phyloP scores from a whole-genome alignment of 2,888 invertebrate genomes.

The Cheilosia variabilis region DNA sequence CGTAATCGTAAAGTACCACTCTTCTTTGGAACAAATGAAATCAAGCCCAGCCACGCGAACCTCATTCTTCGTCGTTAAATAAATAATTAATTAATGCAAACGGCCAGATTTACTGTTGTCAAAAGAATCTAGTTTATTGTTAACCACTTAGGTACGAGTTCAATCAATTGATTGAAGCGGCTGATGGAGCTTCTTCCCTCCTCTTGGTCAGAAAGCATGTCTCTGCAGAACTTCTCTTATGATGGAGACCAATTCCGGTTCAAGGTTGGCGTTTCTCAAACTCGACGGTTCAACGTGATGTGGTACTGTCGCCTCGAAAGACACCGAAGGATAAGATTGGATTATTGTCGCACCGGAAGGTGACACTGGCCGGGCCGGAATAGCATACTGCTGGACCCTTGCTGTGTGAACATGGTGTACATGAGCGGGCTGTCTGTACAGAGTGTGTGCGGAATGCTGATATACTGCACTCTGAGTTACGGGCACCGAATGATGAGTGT shows the following conservation, averaged over 20 bases:
- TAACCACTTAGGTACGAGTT: conserved; percentile 42
- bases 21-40: too few species aligned
- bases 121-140: conserved; percentile 42
- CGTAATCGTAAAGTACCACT: too few species aligned
- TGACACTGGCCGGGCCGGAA: conserved; percentile 27
- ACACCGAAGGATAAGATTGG: conserved; percentile 63
- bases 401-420: conserved; percentile 40
- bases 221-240: conserved; percentile 43
- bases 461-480: conserved; percentile 38
- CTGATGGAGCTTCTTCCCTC: background rate
- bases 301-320: conserved; percentile 38
- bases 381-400: conserved; percentile 31
- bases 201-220: conserved; percentile 28
- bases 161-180: conserved; percentile 1
- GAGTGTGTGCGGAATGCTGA: conserved; percentile 39
- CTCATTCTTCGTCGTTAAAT: background rate
- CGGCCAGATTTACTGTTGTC: conserved; percentile 7
- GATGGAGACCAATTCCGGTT: conserved; percentile 57
- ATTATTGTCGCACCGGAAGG: conserved; percentile 43
- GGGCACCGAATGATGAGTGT: conserved; percentile 22
- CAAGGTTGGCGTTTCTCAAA: conserved; percentile 37
- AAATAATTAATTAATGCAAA: conserved; percentile 30
- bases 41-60: background rate
- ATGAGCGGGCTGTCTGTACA: conserved; percentile 15
- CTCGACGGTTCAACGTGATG: conserved; percentile 52